phyloP scores from a whole-genome alignment of 2,888 invertebrate genomes.

The Leptinotarsa tumamoca region DNA sequence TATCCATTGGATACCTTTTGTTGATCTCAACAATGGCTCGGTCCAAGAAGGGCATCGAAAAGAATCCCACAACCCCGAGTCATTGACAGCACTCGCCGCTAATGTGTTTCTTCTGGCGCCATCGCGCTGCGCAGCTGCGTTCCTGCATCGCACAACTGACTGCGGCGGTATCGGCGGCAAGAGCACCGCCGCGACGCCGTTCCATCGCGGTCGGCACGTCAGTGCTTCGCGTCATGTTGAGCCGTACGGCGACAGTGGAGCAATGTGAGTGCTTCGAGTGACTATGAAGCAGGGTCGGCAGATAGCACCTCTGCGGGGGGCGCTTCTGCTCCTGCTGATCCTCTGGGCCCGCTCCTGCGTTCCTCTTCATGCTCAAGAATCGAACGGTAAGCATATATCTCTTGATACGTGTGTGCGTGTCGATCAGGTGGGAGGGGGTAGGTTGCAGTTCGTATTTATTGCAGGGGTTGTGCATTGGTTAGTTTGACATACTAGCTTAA shows the following conservation, averaged over 20 bases:
- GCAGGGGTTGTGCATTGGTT: no score
- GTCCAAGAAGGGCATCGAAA: background rate
- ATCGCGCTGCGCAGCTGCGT: slow-evolving; percentile 29
- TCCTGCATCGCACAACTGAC: slow-evolving; percentile 26
- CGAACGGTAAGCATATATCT: slow-evolving; percentile 50
- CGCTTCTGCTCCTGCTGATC: slow-evolving; percentile 60
- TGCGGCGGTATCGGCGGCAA: slow-evolving; percentile 27
- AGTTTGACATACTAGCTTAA: no score
- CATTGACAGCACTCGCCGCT: background rate
- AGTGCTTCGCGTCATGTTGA: slow-evolving; percentile 58
- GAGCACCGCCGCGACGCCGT: slow-evolving; percentile 30
- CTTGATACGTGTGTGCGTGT: slow-evolving; percentile 22
- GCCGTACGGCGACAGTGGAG: slow-evolving; percentile 44
- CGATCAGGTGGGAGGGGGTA: no score
- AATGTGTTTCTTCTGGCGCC: background rate
- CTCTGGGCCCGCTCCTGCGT: slow-evolving; percentile 52
- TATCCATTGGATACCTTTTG: no score
- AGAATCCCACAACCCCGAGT: background rate
- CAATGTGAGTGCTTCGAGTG: slow-evolving; percentile 60
- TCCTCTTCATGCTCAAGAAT: slow-evolving; percentile 54
- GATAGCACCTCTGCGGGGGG: slow-evolving; percentile 59
- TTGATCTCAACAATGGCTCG: no score
- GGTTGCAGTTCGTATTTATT: no score
- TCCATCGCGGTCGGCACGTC: slow-evolving; percentile 39
- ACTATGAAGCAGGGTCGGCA: slow-evolving; percentile 62